A percentile compares a stretch with the other conserved stretches of the same genome.
Evolutionary conservation across 2,113 vertebrate species (phyloP).

Genomic region (Cheirogaleus medius): DNA sequence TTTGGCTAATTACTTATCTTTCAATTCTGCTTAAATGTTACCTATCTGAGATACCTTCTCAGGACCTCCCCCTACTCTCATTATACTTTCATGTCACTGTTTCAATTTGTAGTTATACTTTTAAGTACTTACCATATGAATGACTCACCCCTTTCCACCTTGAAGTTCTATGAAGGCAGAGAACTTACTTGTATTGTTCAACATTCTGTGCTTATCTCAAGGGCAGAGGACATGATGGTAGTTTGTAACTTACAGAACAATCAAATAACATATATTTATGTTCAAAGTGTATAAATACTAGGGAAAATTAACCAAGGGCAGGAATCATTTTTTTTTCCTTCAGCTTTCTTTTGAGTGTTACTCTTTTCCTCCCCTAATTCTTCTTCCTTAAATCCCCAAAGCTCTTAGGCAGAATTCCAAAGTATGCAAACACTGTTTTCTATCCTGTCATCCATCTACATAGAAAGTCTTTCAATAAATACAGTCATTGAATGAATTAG

Average conservation of each 20-base stretch:
- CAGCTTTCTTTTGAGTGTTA: not conserved
- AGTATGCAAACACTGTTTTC: not conserved
- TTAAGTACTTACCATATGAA: not conserved
- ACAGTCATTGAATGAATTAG: not conserved
- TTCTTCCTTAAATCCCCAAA: not conserved
- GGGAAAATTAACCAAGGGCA: not conserved
- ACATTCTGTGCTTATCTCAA: not conserved
- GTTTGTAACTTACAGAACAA: not conserved
- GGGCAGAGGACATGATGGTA: not conserved
- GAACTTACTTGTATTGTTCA: not conserved
- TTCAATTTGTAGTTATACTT: not conserved
- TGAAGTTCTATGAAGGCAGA: not conserved
- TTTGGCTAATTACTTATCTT: not conserved
- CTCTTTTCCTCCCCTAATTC: not conserved
- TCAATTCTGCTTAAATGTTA: not conserved
- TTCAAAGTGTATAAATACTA: not conserved
- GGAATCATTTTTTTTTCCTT: not conserved
- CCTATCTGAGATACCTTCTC: not conserved
- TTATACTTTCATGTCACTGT: not conserved
- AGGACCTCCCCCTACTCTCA: not conserved
- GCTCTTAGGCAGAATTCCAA: not conserved
- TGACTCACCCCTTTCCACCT: not conserved
- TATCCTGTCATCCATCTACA: not conserved
- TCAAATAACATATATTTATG: not conserved
- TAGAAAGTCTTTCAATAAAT: not conserved